These are phyloP conservation scores for Melipona beecheii DNA, from an alignment of 2,888 invertebrate species.

Conservation along the genomic window DNA sequence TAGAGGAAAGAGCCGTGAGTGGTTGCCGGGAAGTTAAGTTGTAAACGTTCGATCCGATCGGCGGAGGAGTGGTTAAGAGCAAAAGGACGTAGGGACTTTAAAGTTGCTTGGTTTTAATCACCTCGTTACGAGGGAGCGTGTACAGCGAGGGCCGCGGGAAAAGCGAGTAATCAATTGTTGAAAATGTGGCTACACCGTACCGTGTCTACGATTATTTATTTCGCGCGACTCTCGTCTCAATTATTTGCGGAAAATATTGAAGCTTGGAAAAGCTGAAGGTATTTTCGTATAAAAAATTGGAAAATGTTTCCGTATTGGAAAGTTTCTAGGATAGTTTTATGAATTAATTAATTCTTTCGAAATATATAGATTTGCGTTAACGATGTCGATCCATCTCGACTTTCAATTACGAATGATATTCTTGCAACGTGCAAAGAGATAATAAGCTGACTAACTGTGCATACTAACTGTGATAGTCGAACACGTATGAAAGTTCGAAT, in stretches of 20 bases:
- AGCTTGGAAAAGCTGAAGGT: too few species aligned
- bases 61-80: background rate
- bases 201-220: background rate
- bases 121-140: background rate
- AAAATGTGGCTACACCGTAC: background rate
- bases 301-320: too few species aligned
- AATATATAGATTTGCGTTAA: too few species aligned
- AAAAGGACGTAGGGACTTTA: background rate
- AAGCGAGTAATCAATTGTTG: slow-evolving; percentile 15
- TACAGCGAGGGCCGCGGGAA: background rate
- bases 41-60: slow-evolving; percentile 11
- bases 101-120: slow-evolving; percentile 7
- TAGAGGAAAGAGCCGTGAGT: slow-evolving; percentile 19
- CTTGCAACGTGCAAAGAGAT: background rate
- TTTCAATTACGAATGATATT: background rate
- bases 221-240: background rate
- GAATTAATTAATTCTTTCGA: too few species aligned
- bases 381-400: too few species aligned
- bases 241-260: background rate
- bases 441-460: background rate
- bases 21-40: slow-evolving; percentile 3
- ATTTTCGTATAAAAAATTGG: too few species aligned
- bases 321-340: too few species aligned
- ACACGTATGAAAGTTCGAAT: background rate
- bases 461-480: background rate